Evolutionary conservation across 2,797 vertebrate species (phyloP), one percentile per base, ranked within the genome.

Genomic region (Cryptoblepharus egeriae): DNA sequence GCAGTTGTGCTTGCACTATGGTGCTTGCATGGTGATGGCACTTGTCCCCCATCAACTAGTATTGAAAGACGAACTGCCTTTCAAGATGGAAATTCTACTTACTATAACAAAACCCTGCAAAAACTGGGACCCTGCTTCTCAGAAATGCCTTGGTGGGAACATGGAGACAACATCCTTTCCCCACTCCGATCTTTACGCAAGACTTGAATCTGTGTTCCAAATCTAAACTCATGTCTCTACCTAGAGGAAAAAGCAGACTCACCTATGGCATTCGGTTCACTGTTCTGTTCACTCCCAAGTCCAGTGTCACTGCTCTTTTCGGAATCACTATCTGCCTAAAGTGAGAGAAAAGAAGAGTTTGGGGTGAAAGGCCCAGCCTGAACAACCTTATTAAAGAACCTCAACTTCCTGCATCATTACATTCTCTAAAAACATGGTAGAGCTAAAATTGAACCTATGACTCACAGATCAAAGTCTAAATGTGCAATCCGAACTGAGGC

Each of bases 291-390:
- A 26, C 96, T 97, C 87, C 96, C 96, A 82, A 96, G 94, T 7
- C 96, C 97, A 0, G 95, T 97, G 95, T 97, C 96, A 1, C 96
- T 95, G 88, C 97, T 97, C 77, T 85, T 87, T 65, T 96, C 96
- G 0, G 96, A 97, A 81, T 96, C 94, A 0, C 94, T 96, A 90
- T 96, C 93, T 0, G 87, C 90, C 93, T 94, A 82, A 0, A 2
- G 18, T 52, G 63, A 81, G 57, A 79, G 61, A 49, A 24, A 64
- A 28, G 15, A 1, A 16, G 35, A 4, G 79, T 11, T 24, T 15
- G 61, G 77, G 32, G 4, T 26, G 13, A 37, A 30, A 11, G 35
- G 55, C 52, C 52, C 30, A 37, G 12, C 24, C 72, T 24, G 18
- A 39, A 68, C 35, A 39, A 12, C 22, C 37, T 24, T 69, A 42